Evolutionary conservation across 2,113 vertebrate species (phyloP), one percentile per base, ranked within the genome.

Genomic region (Xyrauchen texanus): DNA sequence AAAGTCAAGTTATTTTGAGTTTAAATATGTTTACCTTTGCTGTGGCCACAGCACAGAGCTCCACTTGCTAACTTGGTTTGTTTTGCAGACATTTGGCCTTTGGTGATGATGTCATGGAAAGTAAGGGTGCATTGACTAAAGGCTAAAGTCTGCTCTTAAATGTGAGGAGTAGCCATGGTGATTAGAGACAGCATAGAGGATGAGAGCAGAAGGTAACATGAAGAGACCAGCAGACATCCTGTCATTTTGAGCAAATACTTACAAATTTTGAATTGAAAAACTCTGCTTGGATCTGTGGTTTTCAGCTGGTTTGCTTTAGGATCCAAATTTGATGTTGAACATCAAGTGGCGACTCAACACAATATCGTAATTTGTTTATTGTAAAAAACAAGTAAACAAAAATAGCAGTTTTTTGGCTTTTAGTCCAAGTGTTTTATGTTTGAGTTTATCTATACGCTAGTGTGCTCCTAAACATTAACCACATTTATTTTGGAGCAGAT

Each of bases 101-200:
- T 67, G 68, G 49, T 60, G 16, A n/a, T 73, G 82, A 73, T 58
- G 64, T 61, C 79, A 51, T 68, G 63, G 81, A 78, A 67, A 82
- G 46, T 71, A 44, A n/a, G 9, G 9, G 55, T 3, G 9, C 8
- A 52, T 12, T 44, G 58, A 42, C 16, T 47, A 58, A 46, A 74
- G 76, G 66, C 69, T 69, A 68, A 79, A 82, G 80, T 82, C 76
- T 76, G 62, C 55, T 55, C 52, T 81, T 79, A 67, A 70, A 79
- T 65, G 82, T 78, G 82, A 78, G 42, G 47, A 63, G 83, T 84
- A 72, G 76, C 83, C 80, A 68, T 71, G 80, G 83, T 52, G 80
- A 84, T 71, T 51, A 12, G 69, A 76, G 61, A 65, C 60, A 15
- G 53, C 42, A 8, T 69, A 34, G 61, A 55, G 64, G 58, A 45